These are phyloP conservation scores for Girardinichthys multiradiatus DNA, from an alignment of 2,113 vertebrate genomes.

Conservation along the genomic window DNA sequence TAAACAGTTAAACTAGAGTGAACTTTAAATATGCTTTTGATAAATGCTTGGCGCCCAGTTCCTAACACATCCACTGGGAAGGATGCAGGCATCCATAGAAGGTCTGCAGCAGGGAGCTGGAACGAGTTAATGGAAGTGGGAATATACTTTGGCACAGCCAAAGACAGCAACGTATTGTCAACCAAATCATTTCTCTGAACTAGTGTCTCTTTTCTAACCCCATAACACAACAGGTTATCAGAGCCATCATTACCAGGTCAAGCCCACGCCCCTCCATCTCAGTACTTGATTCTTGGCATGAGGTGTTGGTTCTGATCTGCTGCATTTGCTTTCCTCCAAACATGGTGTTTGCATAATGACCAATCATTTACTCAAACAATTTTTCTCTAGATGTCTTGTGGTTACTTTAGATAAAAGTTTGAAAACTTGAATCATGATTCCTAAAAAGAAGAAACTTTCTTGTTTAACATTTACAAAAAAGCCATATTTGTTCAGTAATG, in stretches of 20 bases:
- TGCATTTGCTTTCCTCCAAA: no score
- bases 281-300: no score
- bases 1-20: slow-evolving; percentile 33
- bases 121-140: slow-evolving; percentile 39
- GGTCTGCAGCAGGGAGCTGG: slow-evolving; percentile 22
- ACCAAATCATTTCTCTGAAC: background rate
- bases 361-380: background rate
- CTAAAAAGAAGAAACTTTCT: background rate
- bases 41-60: slow-evolving; percentile 25
- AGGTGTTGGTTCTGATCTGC: no score
- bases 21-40: slow-evolving; percentile 54
- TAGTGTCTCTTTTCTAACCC: background rate
- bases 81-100: slow-evolving; percentile 36
- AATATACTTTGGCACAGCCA: slow-evolving; percentile 36
- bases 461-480: background rate
- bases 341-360: no score
- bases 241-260: no score
- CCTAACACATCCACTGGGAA: slow-evolving; percentile 43
- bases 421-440: background rate
- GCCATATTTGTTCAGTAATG: no score
- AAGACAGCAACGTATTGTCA: slow-evolving; percentile 3
- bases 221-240: no score
- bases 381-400: background rate
- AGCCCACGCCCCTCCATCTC: no score
- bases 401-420: no score